These are phyloP conservation scores for Aphelenchoides fujianensis DNA, from an alignment of 1,140 invertebrate species.

Conservation along the genomic window DNA sequence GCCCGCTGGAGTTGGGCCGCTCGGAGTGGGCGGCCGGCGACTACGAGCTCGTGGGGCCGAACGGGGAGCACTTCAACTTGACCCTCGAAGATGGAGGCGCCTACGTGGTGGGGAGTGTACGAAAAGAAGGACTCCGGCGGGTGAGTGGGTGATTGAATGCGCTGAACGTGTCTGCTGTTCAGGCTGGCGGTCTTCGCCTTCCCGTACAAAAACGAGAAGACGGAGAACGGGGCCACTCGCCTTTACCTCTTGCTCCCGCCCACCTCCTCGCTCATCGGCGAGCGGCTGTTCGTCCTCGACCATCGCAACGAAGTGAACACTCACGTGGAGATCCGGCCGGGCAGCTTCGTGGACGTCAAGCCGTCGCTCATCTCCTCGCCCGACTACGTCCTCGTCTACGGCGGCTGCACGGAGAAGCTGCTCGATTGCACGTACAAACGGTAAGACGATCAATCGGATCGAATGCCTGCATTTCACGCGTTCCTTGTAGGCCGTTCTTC, in stretches of 20 bases:
- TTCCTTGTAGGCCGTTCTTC: slow-evolving; percentile 54
- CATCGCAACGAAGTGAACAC: slow-evolving; percentile 28
- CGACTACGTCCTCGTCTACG: slow-evolving; percentile 50
- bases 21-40: slow-evolving; percentile 42
- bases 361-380: slow-evolving; percentile 53
- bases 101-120: slow-evolving; percentile 40
- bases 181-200: slow-evolving; percentile 32
- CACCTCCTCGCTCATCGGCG: slow-evolving; percentile 30
- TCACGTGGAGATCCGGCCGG: slow-evolving; percentile 31
- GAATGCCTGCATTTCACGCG: no score
- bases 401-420: slow-evolving; percentile 29
- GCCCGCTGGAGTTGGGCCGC: slow-evolving; percentile 21
- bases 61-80: slow-evolving; percentile 27
- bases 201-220: slow-evolving; percentile 51
- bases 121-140: slow-evolving; percentile 19
- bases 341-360: slow-evolving; percentile 46
- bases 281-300: slow-evolving; percentile 38
- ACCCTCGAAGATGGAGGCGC: slow-evolving; percentile 27
- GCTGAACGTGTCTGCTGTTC: slow-evolving; percentile 3
- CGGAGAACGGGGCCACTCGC: slow-evolving; percentile 56
- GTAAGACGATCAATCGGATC: neutral
- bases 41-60: slow-evolving; percentile 31
- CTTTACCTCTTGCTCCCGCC: slow-evolving; percentile 48
- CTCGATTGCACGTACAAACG: slow-evolving; percentile 21
- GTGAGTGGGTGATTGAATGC: slow-evolving; percentile 10